phyloP scores from a whole-genome alignment of 2,113 vertebrate species.

The Oreochromis niloticus region DNA sequence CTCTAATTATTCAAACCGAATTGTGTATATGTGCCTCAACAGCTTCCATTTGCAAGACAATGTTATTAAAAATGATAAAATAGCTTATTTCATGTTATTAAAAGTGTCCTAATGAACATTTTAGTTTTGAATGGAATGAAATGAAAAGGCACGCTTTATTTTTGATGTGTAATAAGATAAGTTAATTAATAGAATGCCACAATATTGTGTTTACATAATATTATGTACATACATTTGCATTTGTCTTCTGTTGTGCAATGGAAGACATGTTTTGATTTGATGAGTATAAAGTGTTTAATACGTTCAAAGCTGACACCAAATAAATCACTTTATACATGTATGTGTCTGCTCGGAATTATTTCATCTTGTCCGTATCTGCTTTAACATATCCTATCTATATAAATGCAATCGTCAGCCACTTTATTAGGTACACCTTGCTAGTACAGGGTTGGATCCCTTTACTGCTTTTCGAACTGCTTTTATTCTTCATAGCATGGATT shows the following conservation, averaged over 20 bases:
- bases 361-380: too few species aligned
- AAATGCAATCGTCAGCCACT: too few species aligned
- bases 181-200: constrained; percentile 2
- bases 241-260: constrained; percentile 17
- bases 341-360: too few species aligned
- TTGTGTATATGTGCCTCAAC: constrained; percentile 42
- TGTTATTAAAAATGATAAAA: constrained; percentile 10
- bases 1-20: constrained; percentile 28
- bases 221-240: constrained; percentile 54
- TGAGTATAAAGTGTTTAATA: too few species aligned
- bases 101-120: not conserved
- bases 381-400: too few species aligned
- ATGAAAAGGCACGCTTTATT: constrained; percentile 26
- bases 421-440: too few species aligned
- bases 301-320: too few species aligned
- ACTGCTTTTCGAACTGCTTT: too few species aligned
- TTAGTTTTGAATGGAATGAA: constrained; percentile 14
- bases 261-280: not conserved
- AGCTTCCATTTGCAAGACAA: constrained; percentile 55
- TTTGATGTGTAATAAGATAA: constrained; percentile 21
- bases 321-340: too few species aligned
- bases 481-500: not conserved
- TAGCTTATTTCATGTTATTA: constrained; percentile 1
- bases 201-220: constrained; percentile 13
- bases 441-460: too few species aligned